A percentile compares a stretch with the other conserved stretches of the same genome.
Evolutionary conservation across 2,888 invertebrate species (phyloP).

Genomic region (Lasioglossum leucozonium): DNA sequence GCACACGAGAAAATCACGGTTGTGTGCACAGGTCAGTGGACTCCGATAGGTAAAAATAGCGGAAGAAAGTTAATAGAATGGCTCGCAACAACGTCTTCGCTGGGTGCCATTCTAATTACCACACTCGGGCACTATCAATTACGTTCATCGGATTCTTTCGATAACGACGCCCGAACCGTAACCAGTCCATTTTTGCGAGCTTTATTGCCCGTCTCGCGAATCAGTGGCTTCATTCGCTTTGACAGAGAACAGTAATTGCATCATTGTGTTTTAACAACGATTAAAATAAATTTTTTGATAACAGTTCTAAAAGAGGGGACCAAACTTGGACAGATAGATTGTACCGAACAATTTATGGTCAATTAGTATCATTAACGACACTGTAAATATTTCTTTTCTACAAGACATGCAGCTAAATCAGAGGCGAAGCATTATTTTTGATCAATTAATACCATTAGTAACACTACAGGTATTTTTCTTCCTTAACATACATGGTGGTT

Average conservation of each 20-base stretch:
- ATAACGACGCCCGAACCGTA: neutral
- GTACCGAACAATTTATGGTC: no score
- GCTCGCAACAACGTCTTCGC: conserved; percentile 17
- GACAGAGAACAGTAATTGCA: neutral
- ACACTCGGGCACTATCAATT: neutral
- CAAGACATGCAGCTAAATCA: neutral
- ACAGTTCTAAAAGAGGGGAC: neutral
- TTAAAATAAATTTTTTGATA: neutral
- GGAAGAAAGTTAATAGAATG: conserved; percentile 38
- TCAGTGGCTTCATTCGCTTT: neutral
- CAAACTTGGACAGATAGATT: neutral
- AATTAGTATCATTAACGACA: no score
- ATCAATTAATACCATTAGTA: neutral
- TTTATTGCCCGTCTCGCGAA: neutral
- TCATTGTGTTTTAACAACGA: neutral
- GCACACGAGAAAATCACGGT: conserved; percentile 3
- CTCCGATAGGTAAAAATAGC: conserved; percentile 64
- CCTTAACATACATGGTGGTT: neutral
- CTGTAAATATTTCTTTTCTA: no score
- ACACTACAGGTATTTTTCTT: neutral
- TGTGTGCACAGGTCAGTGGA: conserved; percentile 55
- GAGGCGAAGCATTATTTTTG: neutral
- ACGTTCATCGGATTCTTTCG: neutral
- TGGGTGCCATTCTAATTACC: conserved; percentile 19
- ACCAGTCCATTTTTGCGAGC: neutral